Evolutionary conservation across 2,797 vertebrate species (phyloP).

Genomic region (Darevskia mixta): DNA sequence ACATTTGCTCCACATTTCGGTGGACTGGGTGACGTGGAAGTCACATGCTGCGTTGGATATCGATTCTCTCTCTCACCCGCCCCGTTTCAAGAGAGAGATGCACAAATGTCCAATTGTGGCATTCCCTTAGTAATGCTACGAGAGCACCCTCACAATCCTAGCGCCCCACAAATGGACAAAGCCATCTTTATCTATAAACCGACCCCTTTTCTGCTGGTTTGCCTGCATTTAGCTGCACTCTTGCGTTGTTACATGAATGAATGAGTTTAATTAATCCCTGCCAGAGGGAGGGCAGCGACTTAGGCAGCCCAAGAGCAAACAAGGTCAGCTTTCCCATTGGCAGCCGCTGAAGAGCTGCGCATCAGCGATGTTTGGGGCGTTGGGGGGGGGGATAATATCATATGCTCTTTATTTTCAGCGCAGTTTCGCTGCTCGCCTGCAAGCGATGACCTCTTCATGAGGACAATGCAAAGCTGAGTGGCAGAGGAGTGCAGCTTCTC

Average conservation of each 20-base stretch:
- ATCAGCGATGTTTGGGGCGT: slow-evolving; percentile 26
- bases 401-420: slow-evolving; percentile 51
- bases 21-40: background rate
- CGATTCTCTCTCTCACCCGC: too few species aligned
- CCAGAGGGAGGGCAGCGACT: slow-evolving; percentile 49
- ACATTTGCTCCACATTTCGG: slow-evolving; percentile 6
- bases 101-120: background rate
- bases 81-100: background rate
- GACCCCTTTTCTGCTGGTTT: slow-evolving; percentile 42
- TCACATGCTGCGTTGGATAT: too few species aligned
- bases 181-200: background rate
- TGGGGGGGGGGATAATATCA: background rate
- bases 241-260: slow-evolving; percentile 49
- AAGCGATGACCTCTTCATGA: slow-evolving; percentile 51
- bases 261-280: slow-evolving; percentile 61
- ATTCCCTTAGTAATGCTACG: background rate
- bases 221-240: slow-evolving; percentile 43
- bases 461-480: slow-evolving; percentile 26
- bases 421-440: slow-evolving; percentile 51
- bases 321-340: slow-evolving; percentile 66
- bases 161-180: background rate
- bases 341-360: slow-evolving; percentile 39
- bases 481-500: background rate
- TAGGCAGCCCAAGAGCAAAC: slow-evolving; percentile 52
- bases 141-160: background rate